Conservation (phyloP, 2,113 vertebrate genomes). For the Fulmarus glacialis region DNA sequence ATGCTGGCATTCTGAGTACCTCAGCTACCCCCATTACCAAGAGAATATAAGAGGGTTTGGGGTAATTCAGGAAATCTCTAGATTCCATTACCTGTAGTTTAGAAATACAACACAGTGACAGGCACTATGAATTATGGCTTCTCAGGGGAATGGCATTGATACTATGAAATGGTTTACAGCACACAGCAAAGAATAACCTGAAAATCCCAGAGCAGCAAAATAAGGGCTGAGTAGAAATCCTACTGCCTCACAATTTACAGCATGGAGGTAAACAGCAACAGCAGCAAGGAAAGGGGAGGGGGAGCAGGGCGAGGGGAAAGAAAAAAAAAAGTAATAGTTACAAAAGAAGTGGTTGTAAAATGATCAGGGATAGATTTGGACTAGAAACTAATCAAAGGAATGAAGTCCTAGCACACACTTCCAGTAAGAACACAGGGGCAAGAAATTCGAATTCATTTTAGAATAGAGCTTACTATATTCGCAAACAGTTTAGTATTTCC, state of each 20-base stretch:
- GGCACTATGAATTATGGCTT: neutral
- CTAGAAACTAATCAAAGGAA: neutral
- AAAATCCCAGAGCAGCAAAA: neutral
- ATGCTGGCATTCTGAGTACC: neutral
- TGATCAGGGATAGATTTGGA: neutral
- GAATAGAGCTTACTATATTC: neutral
- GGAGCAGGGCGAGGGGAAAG: too few relatives aligned
- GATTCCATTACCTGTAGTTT: neutral
- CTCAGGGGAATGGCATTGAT: neutral
- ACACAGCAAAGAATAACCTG: neutral
- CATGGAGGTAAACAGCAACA: neutral
- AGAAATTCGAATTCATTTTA: neutral
- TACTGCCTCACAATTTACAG: neutral
- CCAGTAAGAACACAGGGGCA: neutral
- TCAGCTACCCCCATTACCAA: neutral
- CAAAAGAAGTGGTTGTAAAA: neutral
- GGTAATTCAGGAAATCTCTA: neutral
- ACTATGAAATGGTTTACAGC: neutral
- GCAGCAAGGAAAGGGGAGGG: accelerated
- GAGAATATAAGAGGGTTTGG: neutral
- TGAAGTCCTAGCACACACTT: neutral
- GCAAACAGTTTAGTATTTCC: neutral
- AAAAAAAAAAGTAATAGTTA: neutral
- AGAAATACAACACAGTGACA: neutral
- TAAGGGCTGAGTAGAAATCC: neutral